Percentiles rank a stretch among this genome's conserved stretches.
phyloP scores from a whole-genome alignment of 2,888 invertebrate species.

The Dromius quadrimaculatus region DNA sequence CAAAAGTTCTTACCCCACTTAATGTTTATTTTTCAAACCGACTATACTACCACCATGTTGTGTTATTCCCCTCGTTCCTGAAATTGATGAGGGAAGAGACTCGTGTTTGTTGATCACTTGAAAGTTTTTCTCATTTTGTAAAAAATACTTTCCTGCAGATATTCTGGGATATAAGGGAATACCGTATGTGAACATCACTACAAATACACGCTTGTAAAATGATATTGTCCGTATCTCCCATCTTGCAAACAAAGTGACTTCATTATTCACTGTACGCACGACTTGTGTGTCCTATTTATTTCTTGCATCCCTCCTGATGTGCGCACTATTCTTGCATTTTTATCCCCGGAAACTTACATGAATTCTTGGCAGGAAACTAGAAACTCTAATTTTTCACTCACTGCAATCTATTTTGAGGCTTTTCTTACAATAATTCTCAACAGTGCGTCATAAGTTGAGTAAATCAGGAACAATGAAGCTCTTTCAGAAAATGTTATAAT shows the following conservation, averaged over 20 bases:
- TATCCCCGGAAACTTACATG: slow-evolving; percentile 21
- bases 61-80: slow-evolving; percentile 15
- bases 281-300: slow-evolving; percentile 6
- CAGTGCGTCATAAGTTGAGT: too few relatives aligned
- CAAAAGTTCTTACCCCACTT: slow-evolving; percentile 42
- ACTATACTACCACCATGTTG: slow-evolving; percentile 15
- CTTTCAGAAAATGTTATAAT: too few relatives aligned
- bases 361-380: slow-evolving; percentile 11
- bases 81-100: slow-evolving; percentile 29
- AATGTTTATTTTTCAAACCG: slow-evolving; percentile 38
- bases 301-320: slow-evolving; percentile 3
- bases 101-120: slow-evolving; percentile 39
- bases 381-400: slow-evolving; percentile 20
- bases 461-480: too few relatives aligned
- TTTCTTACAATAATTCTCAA: neutral
- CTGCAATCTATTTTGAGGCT: neutral
- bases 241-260: slow-evolving; percentile 32
- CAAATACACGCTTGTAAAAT: slow-evolving; percentile 7
- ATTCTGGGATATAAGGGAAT: slow-evolving; percentile 25
- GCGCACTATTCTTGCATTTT: neutral
- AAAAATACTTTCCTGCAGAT: slow-evolving; percentile 16
- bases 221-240: slow-evolving; percentile 27
- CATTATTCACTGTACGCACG: slow-evolving; percentile 22
- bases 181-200: slow-evolving; percentile 14
- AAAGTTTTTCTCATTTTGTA: slow-evolving; percentile 41